Evolutionary conservation across 2,888 invertebrate species (phyloP), one percentile per base, ranked within the genome.

Genomic region (Rhynchonema sp.): DNA sequence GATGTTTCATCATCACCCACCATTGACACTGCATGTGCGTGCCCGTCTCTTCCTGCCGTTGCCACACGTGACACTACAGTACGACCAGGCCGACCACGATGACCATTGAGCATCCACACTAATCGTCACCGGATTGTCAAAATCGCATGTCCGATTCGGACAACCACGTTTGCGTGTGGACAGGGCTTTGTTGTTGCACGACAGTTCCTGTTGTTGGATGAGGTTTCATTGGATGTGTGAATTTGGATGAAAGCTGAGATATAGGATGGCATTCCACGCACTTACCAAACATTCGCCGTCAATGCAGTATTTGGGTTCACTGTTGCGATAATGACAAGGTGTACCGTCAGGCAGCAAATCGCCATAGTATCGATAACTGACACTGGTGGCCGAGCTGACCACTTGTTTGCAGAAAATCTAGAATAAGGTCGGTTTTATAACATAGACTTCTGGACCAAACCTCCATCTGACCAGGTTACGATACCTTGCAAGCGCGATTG

Each of bases 331-430:
- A 46, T 71, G 72, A 62, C 72, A 72, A 17, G 69, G 65, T 1
- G 72, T 68, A n/a, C 72, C 72, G 63, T 72, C 70, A 26, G 72
- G 72, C 53, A 72, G 62, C 57, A 67, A 68, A 61, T 72, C 72
- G 30, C 72, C 72, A 61, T 68, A 73, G 66, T 69, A 71, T 57
- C 72, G 69, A 58, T 72, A 72, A 62, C 49, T 49, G 49, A 49
- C 49, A 56, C 23, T 30, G 22, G 30, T 30, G 17, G 25, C 2
- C 54, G 54, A 26, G 9, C 3, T 54, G 2, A 3, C 2, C 17
- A 27, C 28, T 27, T 27, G 27, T 27, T 54, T 54, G 54, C 28
- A 54, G 9, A 25, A 27, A 9, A 54, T 22, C 27, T 27, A 22
- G 22, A 54, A 23, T 52, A 52, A 2, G 25, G 53, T 53, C 38